phyloP scores from a whole-genome alignment of 1,140 invertebrate species.

The Lepidurus couesii region DNA sequence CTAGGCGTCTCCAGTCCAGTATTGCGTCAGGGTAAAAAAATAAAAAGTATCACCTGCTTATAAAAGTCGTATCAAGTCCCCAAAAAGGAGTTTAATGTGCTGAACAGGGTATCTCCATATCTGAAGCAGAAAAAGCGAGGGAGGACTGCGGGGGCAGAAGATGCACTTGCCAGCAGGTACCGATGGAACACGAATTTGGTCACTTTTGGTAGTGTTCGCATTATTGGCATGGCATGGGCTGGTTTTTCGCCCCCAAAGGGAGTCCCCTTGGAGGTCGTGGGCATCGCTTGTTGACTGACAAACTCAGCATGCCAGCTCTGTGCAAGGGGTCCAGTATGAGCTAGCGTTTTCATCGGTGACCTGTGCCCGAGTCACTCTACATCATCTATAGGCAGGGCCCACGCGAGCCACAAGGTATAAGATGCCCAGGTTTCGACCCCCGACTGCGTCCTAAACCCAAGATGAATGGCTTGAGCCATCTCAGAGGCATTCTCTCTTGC shows the following conservation, averaged over 20 bases:
- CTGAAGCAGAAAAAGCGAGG: background rate
- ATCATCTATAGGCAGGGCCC: slow-evolving; percentile 20
- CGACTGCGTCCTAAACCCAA: slow-evolving; percentile 21
- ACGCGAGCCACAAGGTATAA: slow-evolving; percentile 18
- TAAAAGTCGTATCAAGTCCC: no score
- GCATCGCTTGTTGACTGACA: slow-evolving; percentile 9
- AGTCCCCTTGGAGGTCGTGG: background rate
- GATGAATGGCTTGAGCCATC: slow-evolving; percentile 15
- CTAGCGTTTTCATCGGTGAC: slow-evolving; percentile 21
- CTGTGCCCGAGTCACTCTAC: slow-evolving; percentile 20
- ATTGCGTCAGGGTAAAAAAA: no score
- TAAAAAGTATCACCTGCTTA: no score
- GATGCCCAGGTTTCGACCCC: slow-evolving; percentile 17
- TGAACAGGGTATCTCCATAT: no score
- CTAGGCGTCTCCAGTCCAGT: no score
- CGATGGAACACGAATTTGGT: slow-evolving; percentile 14
- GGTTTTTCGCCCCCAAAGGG: no score
- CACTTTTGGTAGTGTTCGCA: slow-evolving; percentile 16
- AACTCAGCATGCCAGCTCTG: background rate
- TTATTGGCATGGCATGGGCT: background rate
- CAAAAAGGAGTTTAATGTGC: no score
- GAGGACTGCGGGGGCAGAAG: background rate
- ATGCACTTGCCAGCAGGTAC: slow-evolving; percentile 13
- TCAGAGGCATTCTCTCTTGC: background rate
- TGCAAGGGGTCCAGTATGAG: slow-evolving; percentile 12